Evolutionary conservation across 2,888 invertebrate species (phyloP).

Genomic region (Hypomecis punctinalis): DNA sequence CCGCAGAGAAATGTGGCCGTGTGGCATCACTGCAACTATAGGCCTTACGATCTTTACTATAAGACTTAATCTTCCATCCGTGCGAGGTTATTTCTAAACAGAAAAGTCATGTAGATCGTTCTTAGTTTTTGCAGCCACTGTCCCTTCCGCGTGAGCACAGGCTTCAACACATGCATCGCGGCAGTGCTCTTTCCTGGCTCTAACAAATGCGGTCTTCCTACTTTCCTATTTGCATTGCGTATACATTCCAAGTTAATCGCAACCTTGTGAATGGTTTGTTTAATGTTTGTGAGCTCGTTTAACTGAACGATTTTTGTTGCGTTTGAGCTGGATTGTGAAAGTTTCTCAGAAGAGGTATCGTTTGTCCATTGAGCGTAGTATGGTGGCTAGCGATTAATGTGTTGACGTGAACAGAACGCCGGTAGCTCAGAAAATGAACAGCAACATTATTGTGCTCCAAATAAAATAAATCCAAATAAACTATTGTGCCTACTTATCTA

Average conservation of each 20-base stretch:
- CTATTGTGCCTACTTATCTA: too few relatives aligned
- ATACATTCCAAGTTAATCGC: neutral
- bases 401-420: too few relatives aligned
- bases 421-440: too few relatives aligned
- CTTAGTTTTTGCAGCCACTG: conserved; percentile 26
- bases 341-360: conserved; percentile 5
- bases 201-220: conserved; percentile 15
- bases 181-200: conserved; percentile 20
- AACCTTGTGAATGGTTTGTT: conserved; percentile 8
- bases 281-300: conserved; percentile 2
- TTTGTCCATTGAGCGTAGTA: conserved; percentile 1
- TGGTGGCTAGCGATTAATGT: neutral
- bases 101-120: conserved; percentile 17
- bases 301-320: neutral
- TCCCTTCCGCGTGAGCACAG: conserved; percentile 19
- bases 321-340: conserved; percentile 3
- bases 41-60: conserved; percentile 8
- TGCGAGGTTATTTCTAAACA: conserved; percentile 2
- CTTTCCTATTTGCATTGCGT: conserved; percentile 26
- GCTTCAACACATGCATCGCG: conserved; percentile 9
- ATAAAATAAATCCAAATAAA: too few relatives aligned
- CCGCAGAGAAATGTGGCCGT: conserved; percentile 28
- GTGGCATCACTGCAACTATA: conserved; percentile 2
- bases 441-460: too few relatives aligned
- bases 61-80: conserved; percentile 4